Evolutionary conservation across 2,888 invertebrate genomes (phyloP), one percentile per base, ranked within the genome.

Genomic region (Pomacea canaliculata): DNA sequence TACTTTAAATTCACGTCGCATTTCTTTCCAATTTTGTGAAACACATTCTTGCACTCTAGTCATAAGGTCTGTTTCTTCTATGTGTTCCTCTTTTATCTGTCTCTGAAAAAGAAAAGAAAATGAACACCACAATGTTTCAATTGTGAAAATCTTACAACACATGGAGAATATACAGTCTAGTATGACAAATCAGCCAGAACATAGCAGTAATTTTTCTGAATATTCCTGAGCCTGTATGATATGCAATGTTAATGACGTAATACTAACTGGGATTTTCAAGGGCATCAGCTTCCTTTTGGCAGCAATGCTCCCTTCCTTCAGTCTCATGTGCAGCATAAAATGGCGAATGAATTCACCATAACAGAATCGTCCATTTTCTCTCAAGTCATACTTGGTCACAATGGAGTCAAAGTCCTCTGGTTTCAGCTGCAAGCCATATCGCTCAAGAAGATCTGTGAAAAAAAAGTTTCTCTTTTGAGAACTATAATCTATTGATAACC

Each of bases 291-390:
- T 84, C 27, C 81, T 80, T 51, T 77, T 66, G 49, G 83, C 76
- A 27, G 82, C 71, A 12, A 67, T 74, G 7, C 80, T 76, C 59
- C 79, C 81, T 23, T 85, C 84, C 62, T 82, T 79, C 18, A 84
- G 83, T 72, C 86, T 85, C 70, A 87, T 78, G 73, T 84, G 80
- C 19, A 90, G 74, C 62, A 90, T 85, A 78, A 90, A 89, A 78
- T 90, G 87, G 0, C 88, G 84, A 46, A 90, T 85, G 83, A 90
- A 89, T 68, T 90, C 88, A 1, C 81, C 78, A 78, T 90, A 90
- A 75, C 84, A 84, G 81, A 90, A 89, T 5, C 80, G 81, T 51
- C 88, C 89, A 78, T 87, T 86, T 72, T 88, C 89, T 65, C 85
- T 82, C 62, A 89, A 73, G 79, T 90, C 90, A 80, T 88, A 90